phyloP scores from a whole-genome alignment of 2,797 vertebrate genomes.

The Acanthis flammea region DNA sequence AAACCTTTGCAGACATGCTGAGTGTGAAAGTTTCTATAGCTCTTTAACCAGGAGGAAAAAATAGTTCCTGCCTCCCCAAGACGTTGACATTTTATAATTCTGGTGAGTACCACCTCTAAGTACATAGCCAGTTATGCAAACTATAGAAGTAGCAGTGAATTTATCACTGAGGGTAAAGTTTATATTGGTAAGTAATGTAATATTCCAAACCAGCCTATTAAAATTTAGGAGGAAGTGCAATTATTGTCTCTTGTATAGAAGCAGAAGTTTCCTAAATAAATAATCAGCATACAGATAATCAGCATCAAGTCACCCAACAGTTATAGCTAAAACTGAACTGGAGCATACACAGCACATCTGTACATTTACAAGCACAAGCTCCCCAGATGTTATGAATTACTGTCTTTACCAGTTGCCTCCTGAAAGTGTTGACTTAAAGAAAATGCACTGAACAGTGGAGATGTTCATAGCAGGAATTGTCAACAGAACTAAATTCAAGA shows the following conservation, averaged over 20 bases:
- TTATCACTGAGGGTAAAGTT: not conserved
- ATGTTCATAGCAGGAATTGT: slow-evolving; percentile 64
- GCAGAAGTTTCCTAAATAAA: not conserved
- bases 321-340: not conserved
- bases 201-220: not conserved
- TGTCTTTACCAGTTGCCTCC: slow-evolving; percentile 47
- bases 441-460: slow-evolving; percentile 49
- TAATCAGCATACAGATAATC: not conserved
- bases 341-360: slow-evolving; percentile 13
- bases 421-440: slow-evolving; percentile 53
- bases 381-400: slow-evolving; percentile 64
- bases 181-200: not conserved
- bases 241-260: not conserved
- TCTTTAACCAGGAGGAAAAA: not conserved
- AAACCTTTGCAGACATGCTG: not conserved
- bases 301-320: slow-evolving; percentile 3
- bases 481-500: slow-evolving; percentile 49
- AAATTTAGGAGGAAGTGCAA: not conserved
- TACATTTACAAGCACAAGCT: slow-evolving; percentile 5
- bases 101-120: not conserved
- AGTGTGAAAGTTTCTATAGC: not conserved
- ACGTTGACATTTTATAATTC: not conserved
- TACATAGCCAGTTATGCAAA: not conserved
- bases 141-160: not conserved
- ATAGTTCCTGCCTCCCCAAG: not conserved